Evolutionary conservation across 2,797 vertebrate species (phyloP).

Genomic region (Chrysocyon brachyurus): DNA sequence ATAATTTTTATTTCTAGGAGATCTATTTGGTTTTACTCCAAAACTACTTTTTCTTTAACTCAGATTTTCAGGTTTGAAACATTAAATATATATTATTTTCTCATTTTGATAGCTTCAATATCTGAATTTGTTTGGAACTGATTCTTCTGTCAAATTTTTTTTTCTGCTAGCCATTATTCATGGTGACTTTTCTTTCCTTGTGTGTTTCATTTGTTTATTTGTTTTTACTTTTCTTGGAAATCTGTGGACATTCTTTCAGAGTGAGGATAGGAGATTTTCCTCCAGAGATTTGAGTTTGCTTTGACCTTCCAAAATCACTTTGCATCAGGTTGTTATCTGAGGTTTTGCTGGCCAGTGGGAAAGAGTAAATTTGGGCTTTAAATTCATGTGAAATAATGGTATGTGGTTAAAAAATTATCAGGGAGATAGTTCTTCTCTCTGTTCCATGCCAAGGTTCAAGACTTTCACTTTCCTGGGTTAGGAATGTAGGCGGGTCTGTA

Average conservation of each 20-base stretch:
- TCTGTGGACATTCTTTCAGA: neutral
- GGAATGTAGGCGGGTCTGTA: neutral
- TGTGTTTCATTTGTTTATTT: neutral
- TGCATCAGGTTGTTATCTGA: neutral
- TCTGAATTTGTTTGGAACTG: neutral
- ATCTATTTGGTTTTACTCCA: neutral
- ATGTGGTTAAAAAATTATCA: neutral
- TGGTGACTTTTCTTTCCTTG: neutral
- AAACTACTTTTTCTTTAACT: neutral
- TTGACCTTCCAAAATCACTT: neutral
- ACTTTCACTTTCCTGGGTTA: neutral
- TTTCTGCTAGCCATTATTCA: neutral
- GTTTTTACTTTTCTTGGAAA: neutral
- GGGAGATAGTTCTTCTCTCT: neutral
- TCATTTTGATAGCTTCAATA: neutral
- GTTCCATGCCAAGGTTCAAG: neutral
- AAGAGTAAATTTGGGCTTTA: neutral
- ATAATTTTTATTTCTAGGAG: neutral
- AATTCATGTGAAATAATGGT: neutral
- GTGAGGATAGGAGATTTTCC: neutral
- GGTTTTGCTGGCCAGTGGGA: neutral
- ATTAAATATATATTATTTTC: neutral
- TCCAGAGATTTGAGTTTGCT: neutral
- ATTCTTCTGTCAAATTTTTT: neutral
- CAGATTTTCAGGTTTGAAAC: neutral